A percentile compares a stretch with the other conserved stretches of the same genome.
Evolutionary conservation across 2,888 invertebrate species (phyloP).

Genomic region (Darwinula stevensoni): DNA sequence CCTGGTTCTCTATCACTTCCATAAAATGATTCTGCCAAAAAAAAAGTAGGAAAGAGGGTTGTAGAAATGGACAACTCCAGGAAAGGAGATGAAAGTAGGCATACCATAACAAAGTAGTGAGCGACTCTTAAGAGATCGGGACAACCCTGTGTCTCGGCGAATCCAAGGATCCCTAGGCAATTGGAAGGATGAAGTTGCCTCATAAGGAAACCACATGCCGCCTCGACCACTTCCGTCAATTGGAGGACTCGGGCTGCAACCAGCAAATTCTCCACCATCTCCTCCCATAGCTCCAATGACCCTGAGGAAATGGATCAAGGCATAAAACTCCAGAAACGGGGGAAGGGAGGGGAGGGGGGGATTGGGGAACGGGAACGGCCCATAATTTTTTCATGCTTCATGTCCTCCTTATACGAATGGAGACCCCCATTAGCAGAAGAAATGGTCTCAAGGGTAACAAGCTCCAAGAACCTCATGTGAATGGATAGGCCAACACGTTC

Average conservation of each 20-base stretch:
- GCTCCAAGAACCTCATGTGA: too few species aligned
- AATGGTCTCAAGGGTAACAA: too few species aligned
- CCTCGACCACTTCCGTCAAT: slow-evolving; percentile 47
- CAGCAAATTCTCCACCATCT: slow-evolving; percentile 61
- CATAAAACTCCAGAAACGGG: not conserved
- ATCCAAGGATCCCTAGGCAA: slow-evolving; percentile 67
- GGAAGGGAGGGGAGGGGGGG: too few species aligned
- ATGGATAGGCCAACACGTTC: too few species aligned
- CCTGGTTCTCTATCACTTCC: too few species aligned
- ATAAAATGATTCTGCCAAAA: too few species aligned
- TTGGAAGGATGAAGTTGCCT: slow-evolving; percentile 78
- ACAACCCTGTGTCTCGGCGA: slow-evolving; percentile 75
- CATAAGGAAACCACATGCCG: slow-evolving; percentile 61
- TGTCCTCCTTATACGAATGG: too few species aligned
- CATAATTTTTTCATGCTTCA: too few species aligned
- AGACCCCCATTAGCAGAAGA: too few species aligned
- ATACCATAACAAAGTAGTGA: slow-evolving; percentile 52
- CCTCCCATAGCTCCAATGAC: slow-evolving; percentile 49
- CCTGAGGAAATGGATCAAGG: slow-evolving; percentile 16
- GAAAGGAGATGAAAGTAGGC: slow-evolving; percentile 9
- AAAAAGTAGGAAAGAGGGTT: too few species aligned
- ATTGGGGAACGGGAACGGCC: too few species aligned
- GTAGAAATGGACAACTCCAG: too few species aligned
- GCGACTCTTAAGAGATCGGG: slow-evolving; percentile 45
- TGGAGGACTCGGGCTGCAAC: slow-evolving; percentile 63